phyloP scores from a whole-genome alignment of 2,113 vertebrate species.

The Hydrolagus affinis region DNA sequence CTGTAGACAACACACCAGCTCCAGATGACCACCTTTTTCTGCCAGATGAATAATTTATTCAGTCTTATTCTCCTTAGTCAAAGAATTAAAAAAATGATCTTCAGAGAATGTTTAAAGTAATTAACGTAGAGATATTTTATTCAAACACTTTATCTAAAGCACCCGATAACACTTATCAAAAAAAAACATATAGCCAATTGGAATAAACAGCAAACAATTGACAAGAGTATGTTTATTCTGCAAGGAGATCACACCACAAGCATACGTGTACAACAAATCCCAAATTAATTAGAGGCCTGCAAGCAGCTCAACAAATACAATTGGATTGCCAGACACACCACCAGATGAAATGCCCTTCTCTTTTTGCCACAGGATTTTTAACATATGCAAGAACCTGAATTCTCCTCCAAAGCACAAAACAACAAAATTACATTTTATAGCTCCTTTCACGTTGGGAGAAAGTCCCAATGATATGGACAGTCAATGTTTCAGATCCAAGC shows the following conservation, averaged over 20 bases:
- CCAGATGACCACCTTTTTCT: conserved; percentile 7
- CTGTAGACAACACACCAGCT: conserved; percentile 4
- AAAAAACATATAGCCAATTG: background rate
- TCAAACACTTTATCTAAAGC: background rate
- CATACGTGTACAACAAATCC: conserved; percentile 11
- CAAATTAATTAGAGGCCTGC: conserved; percentile 19
- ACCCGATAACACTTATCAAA: background rate
- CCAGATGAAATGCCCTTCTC: too few relatives aligned
- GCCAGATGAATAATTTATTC: conserved; percentile 23
- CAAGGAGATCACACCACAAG: background rate
- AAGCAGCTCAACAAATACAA: conserved; percentile 10
- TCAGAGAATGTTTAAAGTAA: conserved; percentile 2
- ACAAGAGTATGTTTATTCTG: conserved; percentile 10
- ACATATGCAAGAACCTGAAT: too few relatives aligned
- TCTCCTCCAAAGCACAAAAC: too few relatives aligned
- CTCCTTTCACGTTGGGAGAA: too few relatives aligned
- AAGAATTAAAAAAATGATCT: conserved; percentile 18
- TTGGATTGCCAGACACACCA: background rate
- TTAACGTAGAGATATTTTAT: conserved; percentile 12
- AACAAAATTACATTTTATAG: too few relatives aligned
- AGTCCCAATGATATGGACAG: too few relatives aligned
- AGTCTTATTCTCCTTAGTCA: conserved; percentile 20
- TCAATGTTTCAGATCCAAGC: too few relatives aligned
- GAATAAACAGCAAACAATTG: conserved; percentile 18
- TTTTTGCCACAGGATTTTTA: too few relatives aligned